Percentiles rank a stretch among this genome's conserved stretches.
These are phyloP conservation scores for Napeogenes inachia DNA, from an alignment of 2,888 invertebrate genomes.

Conservation along the genomic window DNA sequence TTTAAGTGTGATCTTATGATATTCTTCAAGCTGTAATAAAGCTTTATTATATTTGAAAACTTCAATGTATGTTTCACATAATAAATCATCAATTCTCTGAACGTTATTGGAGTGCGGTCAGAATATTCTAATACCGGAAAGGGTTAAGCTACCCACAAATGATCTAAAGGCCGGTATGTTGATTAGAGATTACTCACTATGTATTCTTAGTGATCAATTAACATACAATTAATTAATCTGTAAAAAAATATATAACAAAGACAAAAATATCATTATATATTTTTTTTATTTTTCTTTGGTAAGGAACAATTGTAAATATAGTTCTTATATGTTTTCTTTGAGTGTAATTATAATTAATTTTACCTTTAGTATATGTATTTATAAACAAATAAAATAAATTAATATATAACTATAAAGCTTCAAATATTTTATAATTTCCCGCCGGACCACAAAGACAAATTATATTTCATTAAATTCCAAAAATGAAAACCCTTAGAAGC, in stretches of 20 bases:
- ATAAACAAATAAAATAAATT: slow-evolving; percentile 7
- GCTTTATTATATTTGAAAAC: not conserved
- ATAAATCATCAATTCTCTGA: not conserved
- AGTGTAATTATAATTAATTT: too few relatives aligned
- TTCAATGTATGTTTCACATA: slow-evolving; percentile 13
- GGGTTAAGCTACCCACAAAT: slow-evolving; percentile 44
- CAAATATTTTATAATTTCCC: slow-evolving; percentile 12
- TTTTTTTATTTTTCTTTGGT: too few relatives aligned
- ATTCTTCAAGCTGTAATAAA: not conserved
- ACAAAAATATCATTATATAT: too few relatives aligned
- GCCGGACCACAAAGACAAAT: slow-evolving; percentile 8
- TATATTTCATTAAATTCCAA: slow-evolving; percentile 13
- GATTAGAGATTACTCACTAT: slow-evolving; percentile 33
- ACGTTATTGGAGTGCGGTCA: slow-evolving; percentile 5
- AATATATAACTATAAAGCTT: slow-evolving; percentile 6
- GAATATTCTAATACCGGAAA: slow-evolving; percentile 21
- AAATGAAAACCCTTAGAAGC: slow-evolving; percentile 6
- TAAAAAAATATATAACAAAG: too few relatives aligned
- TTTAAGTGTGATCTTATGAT: not conserved
- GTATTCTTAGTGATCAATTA: slow-evolving; percentile 24
- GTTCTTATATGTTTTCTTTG: too few relatives aligned
- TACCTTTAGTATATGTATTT: too few relatives aligned
- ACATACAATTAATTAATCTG: not conserved
- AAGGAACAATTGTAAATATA: too few relatives aligned
- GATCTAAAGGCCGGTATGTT: slow-evolving; percentile 40